Evolutionary conservation across 2,888 invertebrate species (phyloP).

Genomic region (Drosophila paramelanica): DNA sequence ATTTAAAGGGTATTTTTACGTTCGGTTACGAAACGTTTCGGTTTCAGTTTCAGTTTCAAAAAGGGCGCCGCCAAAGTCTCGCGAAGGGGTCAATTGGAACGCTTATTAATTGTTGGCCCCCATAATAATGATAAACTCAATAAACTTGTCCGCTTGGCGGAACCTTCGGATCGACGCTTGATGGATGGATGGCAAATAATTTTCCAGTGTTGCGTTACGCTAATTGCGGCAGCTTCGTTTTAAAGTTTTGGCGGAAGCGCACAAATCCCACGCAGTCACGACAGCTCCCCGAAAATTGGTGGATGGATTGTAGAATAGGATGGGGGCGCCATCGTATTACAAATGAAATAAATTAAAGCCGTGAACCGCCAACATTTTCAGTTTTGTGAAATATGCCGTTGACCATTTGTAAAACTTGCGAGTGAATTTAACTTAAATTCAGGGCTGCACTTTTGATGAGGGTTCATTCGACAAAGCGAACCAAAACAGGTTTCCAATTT

Average conservation of each 20-base stretch:
- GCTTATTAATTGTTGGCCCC: conserved; percentile 57
- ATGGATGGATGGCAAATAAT: conserved; percentile 59
- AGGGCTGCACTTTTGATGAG: conserved; percentile 16
- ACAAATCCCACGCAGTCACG: conserved; percentile 43
- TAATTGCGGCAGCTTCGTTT: conserved; percentile 40
- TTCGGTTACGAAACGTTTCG: not conserved
- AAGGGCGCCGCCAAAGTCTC: conserved; percentile 24
- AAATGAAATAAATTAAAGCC: conserved; percentile 9
- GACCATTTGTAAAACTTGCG: conserved; percentile 12
- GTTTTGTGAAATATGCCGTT: not conserved
- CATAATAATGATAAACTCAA: conserved; percentile 6
- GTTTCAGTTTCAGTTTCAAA: conserved; percentile 26
- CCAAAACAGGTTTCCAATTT: conserved; percentile 35
- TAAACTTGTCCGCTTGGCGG: conserved; percentile 16
- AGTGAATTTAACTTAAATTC: conserved; percentile 3
- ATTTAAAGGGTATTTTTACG: not conserved
- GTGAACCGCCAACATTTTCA: not conserved
- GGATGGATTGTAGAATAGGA: no score
- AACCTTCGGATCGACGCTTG: conserved; percentile 66
- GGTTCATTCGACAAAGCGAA: conserved; percentile 9
- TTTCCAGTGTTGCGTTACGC: conserved; percentile 31
- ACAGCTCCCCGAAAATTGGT: conserved; percentile 23
- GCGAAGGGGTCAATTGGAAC: conserved; percentile 37
- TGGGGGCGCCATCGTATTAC: conserved; percentile 2
- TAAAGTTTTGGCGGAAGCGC: conserved; percentile 37